Evolutionary conservation across 2,113 vertebrate species (phyloP).

Genomic region (Cyphomyrus discorhynchus): DNA sequence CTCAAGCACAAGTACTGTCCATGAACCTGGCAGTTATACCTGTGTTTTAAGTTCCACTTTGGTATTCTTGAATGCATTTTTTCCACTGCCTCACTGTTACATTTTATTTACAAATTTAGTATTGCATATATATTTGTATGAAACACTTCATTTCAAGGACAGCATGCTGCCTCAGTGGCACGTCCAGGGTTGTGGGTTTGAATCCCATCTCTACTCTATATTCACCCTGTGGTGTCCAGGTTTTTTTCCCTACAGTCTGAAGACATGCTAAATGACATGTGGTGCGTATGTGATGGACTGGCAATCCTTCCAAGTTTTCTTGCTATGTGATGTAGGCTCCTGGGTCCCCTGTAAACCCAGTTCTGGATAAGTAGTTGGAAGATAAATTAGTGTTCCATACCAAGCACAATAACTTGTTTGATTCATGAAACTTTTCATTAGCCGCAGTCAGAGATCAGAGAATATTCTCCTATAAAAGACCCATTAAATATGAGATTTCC

Average conservation of each 20-base stretch:
- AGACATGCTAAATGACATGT: not conserved
- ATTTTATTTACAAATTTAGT: not conserved
- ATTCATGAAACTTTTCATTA: not conserved
- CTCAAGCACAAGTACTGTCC: constrained; percentile 26
- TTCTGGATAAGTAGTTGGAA: not conserved
- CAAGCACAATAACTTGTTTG: not conserved
- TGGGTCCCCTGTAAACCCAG: not conserved
- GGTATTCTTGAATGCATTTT: constrained; percentile 26
- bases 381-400: not conserved
- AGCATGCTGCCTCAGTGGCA: not conserved
- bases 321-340: not conserved
- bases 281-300: not conserved
- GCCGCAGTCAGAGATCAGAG: not conserved
- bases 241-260: not conserved
- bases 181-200: not conserved
- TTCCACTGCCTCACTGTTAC: not conserved
- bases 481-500: not conserved
- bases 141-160: not conserved
- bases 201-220: not conserved
- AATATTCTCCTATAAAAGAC: not conserved
- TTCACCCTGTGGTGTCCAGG: not conserved
- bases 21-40: constrained; percentile 32
- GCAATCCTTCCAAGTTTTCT: not conserved
- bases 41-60: constrained; percentile 25
- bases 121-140: not conserved